Conservation (phyloP, 2,797 vertebrate genomes). For the Okamejei kenojei region DNA sequence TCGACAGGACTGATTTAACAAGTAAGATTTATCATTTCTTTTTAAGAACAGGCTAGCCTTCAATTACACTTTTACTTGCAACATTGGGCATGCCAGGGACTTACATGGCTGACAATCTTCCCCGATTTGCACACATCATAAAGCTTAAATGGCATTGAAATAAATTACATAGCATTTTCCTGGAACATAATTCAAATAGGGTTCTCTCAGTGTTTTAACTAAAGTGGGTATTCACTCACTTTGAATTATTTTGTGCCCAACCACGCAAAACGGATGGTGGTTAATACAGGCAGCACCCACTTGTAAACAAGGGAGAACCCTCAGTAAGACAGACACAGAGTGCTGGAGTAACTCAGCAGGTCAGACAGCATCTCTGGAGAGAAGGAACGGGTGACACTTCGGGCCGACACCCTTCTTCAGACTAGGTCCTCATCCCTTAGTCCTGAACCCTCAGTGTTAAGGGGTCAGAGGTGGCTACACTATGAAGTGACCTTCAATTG, state of each 20-base stretch:
- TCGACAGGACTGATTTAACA: constrained; percentile 7
- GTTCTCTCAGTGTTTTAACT: not conserved
- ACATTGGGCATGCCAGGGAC: constrained; percentile 12
- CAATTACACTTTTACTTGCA: constrained; percentile 8
- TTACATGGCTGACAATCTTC: not conserved
- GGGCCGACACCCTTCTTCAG: no score
- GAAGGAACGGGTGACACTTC: no score
- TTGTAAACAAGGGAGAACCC: constrained; percentile 22
- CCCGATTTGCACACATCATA: not conserved
- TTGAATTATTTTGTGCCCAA: constrained; percentile 33
- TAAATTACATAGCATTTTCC: constrained; percentile 6
- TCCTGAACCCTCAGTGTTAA: no score
- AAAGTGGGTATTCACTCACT: constrained; percentile 29
- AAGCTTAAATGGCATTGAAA: constrained; percentile 16
- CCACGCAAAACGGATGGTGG: not conserved
- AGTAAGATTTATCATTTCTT: constrained; percentile 15
- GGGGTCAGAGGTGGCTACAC: not conserved
- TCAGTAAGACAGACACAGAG: not conserved
- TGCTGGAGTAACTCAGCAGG: no score
- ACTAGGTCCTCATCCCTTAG: no score
- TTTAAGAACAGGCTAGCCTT: constrained; percentile 16
- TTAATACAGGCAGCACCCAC: constrained; percentile 18
- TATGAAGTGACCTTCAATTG: not conserved
- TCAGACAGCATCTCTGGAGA: no score
- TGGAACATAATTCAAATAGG: constrained; percentile 14